These are phyloP conservation scores for Marmota flaviventris DNA, from an alignment of 2,113 vertebrate species.

Conservation along the genomic window DNA sequence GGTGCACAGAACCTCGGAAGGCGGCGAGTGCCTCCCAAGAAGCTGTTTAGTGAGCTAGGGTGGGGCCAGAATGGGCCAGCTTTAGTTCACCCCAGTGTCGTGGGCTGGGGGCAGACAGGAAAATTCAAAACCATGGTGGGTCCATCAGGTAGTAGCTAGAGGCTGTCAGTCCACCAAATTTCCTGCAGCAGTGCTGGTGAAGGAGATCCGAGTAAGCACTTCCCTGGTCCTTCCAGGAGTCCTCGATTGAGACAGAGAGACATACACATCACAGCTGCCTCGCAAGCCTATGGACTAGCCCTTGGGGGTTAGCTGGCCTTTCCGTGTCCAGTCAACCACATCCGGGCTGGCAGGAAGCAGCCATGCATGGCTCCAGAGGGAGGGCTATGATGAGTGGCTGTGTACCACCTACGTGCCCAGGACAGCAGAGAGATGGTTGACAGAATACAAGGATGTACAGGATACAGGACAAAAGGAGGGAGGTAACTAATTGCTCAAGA, in stretches of 20 bases:
- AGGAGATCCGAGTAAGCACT: not conserved
- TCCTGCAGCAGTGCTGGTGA: not conserved
- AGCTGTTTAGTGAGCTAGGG: accelerated
- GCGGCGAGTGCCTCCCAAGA: not conserved
- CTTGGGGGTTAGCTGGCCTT: not conserved
- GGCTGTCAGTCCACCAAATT: not conserved
- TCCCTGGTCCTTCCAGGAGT: not conserved
- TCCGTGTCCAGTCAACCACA: not conserved
- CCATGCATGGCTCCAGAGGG: not conserved
- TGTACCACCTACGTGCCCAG: accelerated
- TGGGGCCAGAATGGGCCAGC: not conserved
- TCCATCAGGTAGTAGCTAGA: not conserved
- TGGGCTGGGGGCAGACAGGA: not conserved
- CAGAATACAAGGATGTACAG: accelerated
- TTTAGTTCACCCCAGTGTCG: accelerated
- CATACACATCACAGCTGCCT: accelerated
- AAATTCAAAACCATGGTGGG: accelerated
- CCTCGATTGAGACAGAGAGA: not conserved
- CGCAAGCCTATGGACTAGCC: not conserved
- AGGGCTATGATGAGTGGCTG: not conserved
- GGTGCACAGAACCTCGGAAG: accelerated
- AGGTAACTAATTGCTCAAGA: not conserved
- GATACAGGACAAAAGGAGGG: not conserved
- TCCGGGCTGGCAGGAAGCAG: not conserved
- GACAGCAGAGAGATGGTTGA: too few species aligned